Percentiles rank a stretch among this genome's conserved stretches.
These are phyloP conservation scores for Cheilosia pagana DNA, from an alignment of 2,888 invertebrate species.

Conservation along the genomic window DNA sequence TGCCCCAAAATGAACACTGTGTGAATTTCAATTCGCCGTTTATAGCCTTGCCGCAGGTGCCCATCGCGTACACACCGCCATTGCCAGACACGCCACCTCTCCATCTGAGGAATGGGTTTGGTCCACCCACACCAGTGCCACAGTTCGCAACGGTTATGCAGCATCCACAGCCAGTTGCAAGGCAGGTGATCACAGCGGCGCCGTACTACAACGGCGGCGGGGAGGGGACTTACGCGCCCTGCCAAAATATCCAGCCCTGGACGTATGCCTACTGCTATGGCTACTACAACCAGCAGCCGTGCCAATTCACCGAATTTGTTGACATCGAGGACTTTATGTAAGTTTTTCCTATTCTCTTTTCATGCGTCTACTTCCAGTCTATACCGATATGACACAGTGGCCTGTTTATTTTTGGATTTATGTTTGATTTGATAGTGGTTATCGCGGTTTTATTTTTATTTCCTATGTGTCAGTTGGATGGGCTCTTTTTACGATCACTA, in stretches of 20 bases:
- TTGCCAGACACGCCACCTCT: constrained; percentile 28
- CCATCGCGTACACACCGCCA: constrained; percentile 57
- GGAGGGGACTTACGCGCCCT: constrained; percentile 82
- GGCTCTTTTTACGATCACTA: too few relatives aligned
- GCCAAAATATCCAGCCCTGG: constrained; percentile 85
- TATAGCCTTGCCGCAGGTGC: constrained; percentile 66
- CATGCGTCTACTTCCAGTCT: background rate
- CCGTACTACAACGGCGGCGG: constrained; percentile 48
- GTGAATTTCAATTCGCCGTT: constrained; percentile 72
- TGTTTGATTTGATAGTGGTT: constrained; percentile 22
- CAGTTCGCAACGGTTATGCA: constrained; percentile 50
- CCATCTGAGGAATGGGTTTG: constrained; percentile 12
- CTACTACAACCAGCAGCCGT: constrained; percentile 86
- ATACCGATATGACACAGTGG: constrained; percentile 1
- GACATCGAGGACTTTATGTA: constrained; percentile 91
- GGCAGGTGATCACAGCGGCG: constrained; percentile 65
- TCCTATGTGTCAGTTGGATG: too few relatives aligned
- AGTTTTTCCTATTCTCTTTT: constrained; percentile 82
- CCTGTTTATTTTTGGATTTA: constrained; percentile 40
- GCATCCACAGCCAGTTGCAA: constrained; percentile 33
- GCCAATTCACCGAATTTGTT: constrained; percentile 87
- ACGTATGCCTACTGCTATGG: constrained; percentile 88
- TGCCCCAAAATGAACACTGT: constrained; percentile 68
- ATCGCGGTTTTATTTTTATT: constrained; percentile 6
- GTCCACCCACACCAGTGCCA: constrained; percentile 4